Evolutionary conservation across 2,888 invertebrate genomes (phyloP), one percentile per base, ranked within the genome.

Genomic region (Tiphia femorata): DNA sequence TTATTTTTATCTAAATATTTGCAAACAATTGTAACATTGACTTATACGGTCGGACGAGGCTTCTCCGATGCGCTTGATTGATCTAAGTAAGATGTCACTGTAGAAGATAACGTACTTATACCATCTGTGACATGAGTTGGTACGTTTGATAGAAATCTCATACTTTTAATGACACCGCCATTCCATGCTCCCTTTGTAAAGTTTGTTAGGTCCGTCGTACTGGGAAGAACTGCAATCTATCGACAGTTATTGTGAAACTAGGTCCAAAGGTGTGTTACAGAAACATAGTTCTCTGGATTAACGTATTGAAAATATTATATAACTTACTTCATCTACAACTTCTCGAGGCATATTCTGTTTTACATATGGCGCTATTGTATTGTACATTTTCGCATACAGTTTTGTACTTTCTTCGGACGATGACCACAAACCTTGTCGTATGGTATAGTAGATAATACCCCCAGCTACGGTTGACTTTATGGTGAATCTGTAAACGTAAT

Each of bases 401-500:
- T 80, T 70, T 4, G 76, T 73, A 7, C 77, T 79, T 14, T 83
- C 79, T 38, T 84, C 82, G 0, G 82, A 66, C 12, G 69, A 76
- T 3, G 80, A 81, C 85, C 85, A 85, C 0, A 84, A 56, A 27
- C 84, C 84, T 61, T 80, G 77, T 25, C 79, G 68, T 30, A 76
- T 60, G 3, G 79, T 81, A 43, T 79, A 80, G 59, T 84, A 84
- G 25, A 82, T 60, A 17, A 78, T 40, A 50, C 82, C 79, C 29
- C 84, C 84, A n/a, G 76, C 79, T 1, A 84, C 43, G 5, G 76
- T 72, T 52, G 73, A 55, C 62, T 84, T 84, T 8, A 81, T 27
- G 4, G 72, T 75, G 52, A 83, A 74, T 53, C 84, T 84, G 56
- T 42, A 48, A 64, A 64, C 19, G 65, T 66, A 67, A 65, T n/a